phyloP scores from a whole-genome alignment of 92 coral and sea anemone genomes.

The Nematostella vectensis region DNA sequence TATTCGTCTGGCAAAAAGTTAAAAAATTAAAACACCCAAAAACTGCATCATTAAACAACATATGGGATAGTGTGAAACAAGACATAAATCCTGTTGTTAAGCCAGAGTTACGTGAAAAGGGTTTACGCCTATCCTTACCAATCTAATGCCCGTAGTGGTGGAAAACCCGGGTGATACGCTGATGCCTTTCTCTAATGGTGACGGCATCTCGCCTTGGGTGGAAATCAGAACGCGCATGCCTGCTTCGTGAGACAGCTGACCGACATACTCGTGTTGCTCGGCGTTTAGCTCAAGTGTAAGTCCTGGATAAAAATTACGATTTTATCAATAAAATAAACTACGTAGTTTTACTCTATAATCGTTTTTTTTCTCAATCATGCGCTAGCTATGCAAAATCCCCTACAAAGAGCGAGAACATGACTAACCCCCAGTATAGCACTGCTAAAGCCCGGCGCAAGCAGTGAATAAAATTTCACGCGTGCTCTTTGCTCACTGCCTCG shows the following conservation, averaged over 20 bases:
- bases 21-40: background rate
- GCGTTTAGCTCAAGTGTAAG: conserved; percentile 45
- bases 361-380: too few species aligned
- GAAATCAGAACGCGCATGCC: conserved; percentile 52
- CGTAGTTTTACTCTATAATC: too few species aligned
- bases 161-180: conserved; percentile 58
- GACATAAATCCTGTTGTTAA: too few species aligned
- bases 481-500: too few species aligned
- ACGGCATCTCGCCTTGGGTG: conserved; percentile 50
- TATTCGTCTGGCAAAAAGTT: conserved; percentile 17
- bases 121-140: too few species aligned
- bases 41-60: background rate
- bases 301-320: conserved; percentile 20
- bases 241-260: conserved; percentile 47
- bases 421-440: too few species aligned
- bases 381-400: background rate
- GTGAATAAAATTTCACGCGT: too few species aligned
- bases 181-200: conserved; percentile 57
- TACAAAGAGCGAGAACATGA: too few species aligned
- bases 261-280: conserved; percentile 57
- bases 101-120: too few species aligned
- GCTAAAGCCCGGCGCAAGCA: too few species aligned
- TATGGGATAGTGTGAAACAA: too few species aligned
- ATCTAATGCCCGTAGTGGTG: conserved; percentile 41
- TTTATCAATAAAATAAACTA: too few species aligned